Percentiles rank a stretch among this genome's conserved stretches.
These are phyloP conservation scores for Subacronicta megacephala DNA, from an alignment of 2,888 invertebrate species.

Conservation along the genomic window DNA sequence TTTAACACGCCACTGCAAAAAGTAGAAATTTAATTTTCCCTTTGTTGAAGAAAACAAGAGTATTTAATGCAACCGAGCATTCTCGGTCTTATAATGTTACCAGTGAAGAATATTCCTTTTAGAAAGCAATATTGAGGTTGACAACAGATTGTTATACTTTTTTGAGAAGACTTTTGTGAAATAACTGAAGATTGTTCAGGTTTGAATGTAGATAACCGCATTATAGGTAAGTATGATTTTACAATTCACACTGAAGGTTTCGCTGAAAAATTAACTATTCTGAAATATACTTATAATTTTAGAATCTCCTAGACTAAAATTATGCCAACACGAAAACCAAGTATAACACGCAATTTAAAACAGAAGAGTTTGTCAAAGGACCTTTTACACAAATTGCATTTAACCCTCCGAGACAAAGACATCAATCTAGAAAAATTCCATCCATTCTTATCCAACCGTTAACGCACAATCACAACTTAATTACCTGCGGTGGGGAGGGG, in stretches of 20 bases:
- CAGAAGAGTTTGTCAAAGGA: conserved; percentile 22
- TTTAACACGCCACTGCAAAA: conserved; percentile 44
- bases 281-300: no score
- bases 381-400: conserved; percentile 44
- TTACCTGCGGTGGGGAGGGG: conserved; percentile 54
- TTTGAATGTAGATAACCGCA: no score
- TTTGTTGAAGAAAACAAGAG: conserved; percentile 53
- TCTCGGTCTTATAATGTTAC: conserved; percentile 27
- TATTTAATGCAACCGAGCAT: conserved; percentile 58
- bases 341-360: conserved; percentile 13
- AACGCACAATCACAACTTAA: conserved; percentile 59
- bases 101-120: conserved; percentile 20
- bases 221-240: no score
- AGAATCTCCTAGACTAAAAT: not conserved
- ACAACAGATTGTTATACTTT: conserved; percentile 1
- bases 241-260: no score
- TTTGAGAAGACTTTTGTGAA: not conserved
- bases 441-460: conserved; percentile 44
- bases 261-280: no score
- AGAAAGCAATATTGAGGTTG: conserved; percentile 22
- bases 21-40: conserved; percentile 53
- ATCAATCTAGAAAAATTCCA: conserved; percentile 55
- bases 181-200: not conserved
- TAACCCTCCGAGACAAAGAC: conserved; percentile 51
- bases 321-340: not conserved